These are phyloP conservation scores for Meteorus colon DNA, from an alignment of 2,888 invertebrate genomes.

Conservation along the genomic window DNA sequence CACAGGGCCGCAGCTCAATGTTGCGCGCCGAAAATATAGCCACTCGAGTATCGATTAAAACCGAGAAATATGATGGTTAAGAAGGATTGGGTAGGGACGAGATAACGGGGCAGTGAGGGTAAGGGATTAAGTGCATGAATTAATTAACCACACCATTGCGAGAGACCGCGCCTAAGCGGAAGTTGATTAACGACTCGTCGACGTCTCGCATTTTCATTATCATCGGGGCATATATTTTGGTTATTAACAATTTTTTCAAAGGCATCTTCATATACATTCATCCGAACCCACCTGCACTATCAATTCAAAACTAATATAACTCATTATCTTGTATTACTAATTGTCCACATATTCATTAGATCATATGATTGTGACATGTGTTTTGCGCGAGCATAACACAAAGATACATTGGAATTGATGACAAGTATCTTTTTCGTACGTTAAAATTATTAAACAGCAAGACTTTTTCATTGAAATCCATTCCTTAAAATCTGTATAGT, in stretches of 20 bases:
- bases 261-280: not conserved
- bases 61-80: conserved; percentile 61
- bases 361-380: not conserved
- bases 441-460: too few species aligned
- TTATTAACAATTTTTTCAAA: conserved; percentile 4
- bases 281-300: not conserved
- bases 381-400: not conserved
- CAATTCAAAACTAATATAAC: not conserved
- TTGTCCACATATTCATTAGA: not conserved
- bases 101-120: conserved; percentile 36
- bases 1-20: conserved; percentile 69
- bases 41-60: conserved; percentile 67
- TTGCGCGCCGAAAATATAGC: conserved; percentile 62
- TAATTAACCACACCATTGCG: conserved; percentile 58
- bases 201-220: conserved; percentile 42
- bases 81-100: conserved; percentile 24
- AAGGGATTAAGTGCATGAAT: conserved; percentile 60
- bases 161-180: conserved; percentile 51
- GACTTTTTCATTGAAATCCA: too few species aligned
- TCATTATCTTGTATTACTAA: not conserved
- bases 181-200: conserved; percentile 53
- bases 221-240: conserved; percentile 15
- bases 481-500: too few species aligned
- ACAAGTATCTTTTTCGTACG: too few species aligned
- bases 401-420: too few species aligned